Conservation (phyloP, 2,888 invertebrate genomes). For the Stictocephala bisonia region DNA sequence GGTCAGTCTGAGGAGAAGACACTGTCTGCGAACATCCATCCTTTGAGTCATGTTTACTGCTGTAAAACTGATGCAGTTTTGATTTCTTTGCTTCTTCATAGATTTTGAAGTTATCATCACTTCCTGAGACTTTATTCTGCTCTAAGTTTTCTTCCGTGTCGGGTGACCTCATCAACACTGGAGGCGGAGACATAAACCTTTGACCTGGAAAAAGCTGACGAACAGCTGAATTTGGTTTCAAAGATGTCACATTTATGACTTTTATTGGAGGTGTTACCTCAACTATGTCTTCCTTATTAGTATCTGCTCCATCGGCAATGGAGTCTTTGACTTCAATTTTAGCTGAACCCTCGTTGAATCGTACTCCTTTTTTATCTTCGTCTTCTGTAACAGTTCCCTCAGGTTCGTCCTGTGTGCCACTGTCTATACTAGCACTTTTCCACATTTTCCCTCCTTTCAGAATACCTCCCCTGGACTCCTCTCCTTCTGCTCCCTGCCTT, state of each 20-base stretch:
- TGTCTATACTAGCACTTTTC: constrained; percentile 72
- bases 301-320: constrained; percentile 20
- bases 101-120: constrained; percentile 71
- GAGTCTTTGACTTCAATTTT: constrained; percentile 49
- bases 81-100: constrained; percentile 74
- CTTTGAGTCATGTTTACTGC: constrained; percentile 39
- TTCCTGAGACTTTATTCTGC: constrained; percentile 55
- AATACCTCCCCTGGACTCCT: constrained; percentile 68
- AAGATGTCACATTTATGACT: constrained; percentile 68
- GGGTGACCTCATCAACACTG: constrained; percentile 63
- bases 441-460: constrained; percentile 82
- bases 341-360: constrained; percentile 54
- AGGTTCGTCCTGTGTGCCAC: constrained; percentile 50
- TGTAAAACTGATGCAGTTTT: constrained; percentile 59
- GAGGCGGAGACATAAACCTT: constrained; percentile 71
- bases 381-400: constrained; percentile 39
- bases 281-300: neutral
- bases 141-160: constrained; percentile 62
- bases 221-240: constrained; percentile 83
- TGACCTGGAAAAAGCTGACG: constrained; percentile 83
- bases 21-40: constrained; percentile 51
- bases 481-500: constrained; percentile 32
- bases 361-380: constrained; percentile 57
- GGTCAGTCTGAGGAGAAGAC: constrained; percentile 43
- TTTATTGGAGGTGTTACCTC: constrained; percentile 69